A percentile compares a stretch with the other conserved stretches of the same genome.
Conservation (phyloP, 2,113 vertebrate species). For the Oceanodroma tethys region DNA sequence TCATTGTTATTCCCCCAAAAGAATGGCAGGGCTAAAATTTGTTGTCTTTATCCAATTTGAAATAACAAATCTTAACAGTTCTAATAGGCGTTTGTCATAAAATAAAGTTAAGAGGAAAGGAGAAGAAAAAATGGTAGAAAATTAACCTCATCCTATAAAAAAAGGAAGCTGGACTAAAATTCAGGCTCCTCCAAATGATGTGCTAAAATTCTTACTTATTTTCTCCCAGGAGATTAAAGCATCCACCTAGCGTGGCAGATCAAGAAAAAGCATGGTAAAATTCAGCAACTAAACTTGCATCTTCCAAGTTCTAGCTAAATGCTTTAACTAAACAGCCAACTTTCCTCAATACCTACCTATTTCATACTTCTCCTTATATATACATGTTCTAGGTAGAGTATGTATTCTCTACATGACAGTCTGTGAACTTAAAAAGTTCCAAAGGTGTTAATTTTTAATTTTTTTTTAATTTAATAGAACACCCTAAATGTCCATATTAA, state of each 20-base stretch:
- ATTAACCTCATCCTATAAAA: not conserved
- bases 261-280: not conserved
- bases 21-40: not conserved
- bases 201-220: not conserved
- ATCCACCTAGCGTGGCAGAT: not conserved
- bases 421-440: not conserved
- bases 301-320: not conserved
- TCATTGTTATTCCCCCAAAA: fast-evolving
- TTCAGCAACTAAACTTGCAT: not conserved
- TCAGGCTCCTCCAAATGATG: not conserved
- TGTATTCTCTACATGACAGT: not conserved
- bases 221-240: not conserved
- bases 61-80: not conserved
- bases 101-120: not conserved
- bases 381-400: not conserved
- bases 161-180: not conserved
- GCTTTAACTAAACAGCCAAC: not conserved
- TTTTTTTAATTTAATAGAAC: not conserved
- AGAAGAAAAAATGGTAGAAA: not conserved
- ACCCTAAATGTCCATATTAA: not conserved
- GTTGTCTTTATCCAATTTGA: not conserved
- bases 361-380: not conserved
- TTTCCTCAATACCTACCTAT: not conserved
- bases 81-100: not conserved
- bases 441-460: too few relatives aligned